Evolutionary conservation across 2,888 invertebrate genomes (phyloP).

Genomic region (Merodon equestris): DNA sequence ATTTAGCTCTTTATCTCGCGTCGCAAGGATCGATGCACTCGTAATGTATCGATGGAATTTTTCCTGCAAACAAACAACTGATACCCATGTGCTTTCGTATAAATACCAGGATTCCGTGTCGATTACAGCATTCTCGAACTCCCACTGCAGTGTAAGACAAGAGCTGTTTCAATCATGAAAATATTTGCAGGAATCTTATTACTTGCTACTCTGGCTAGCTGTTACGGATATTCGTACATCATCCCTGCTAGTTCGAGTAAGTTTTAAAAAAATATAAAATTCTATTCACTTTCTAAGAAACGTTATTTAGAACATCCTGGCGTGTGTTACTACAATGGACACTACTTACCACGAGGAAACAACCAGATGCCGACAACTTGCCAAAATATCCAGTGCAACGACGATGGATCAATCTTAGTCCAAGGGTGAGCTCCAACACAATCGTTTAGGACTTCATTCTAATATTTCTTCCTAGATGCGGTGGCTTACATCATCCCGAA

Average conservation of each 20-base stretch:
- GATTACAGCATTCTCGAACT: slow-evolving; percentile 16
- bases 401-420: slow-evolving; percentile 74
- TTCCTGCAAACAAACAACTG: background rate
- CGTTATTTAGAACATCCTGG: too few relatives aligned
- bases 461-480: slow-evolving; percentile 71
- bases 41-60: slow-evolving; percentile 10
- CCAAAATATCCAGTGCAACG: slow-evolving; percentile 74
- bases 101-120: background rate
- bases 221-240: slow-evolving; percentile 46
- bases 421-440: slow-evolving; percentile 74
- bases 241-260: too few relatives aligned
- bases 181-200: slow-evolving; percentile 13
- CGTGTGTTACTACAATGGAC: slow-evolving; percentile 74
- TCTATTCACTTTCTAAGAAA: too few relatives aligned
- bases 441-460: background rate
- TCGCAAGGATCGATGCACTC: slow-evolving; percentile 5
- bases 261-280: too few relatives aligned
- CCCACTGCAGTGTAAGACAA: too few relatives aligned
- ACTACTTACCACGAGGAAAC: slow-evolving; percentile 72
- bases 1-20: slow-evolving; percentile 5
- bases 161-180: slow-evolving; percentile 16
- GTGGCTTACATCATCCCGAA: slow-evolving; percentile 71
- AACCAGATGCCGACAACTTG: slow-evolving; percentile 74
- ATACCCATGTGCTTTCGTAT: slow-evolving; percentile 4
- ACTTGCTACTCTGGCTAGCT: slow-evolving; percentile 29